Evolutionary conservation across 2,797 vertebrate genomes (phyloP).

Genomic region (Rhinatrema bivittatum): DNA sequence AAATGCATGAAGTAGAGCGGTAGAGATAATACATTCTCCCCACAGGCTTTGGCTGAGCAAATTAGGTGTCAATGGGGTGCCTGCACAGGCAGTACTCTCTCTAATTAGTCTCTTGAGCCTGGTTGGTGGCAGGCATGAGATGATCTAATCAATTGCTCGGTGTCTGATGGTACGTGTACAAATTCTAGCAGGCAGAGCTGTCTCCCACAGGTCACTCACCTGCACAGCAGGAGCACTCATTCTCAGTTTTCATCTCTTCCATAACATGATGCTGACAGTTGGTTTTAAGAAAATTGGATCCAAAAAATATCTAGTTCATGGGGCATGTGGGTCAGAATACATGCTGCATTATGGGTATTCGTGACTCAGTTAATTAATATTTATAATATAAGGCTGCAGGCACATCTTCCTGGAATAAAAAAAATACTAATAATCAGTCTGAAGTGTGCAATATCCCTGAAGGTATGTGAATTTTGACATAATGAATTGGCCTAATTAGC

Average conservation of each 20-base stretch:
- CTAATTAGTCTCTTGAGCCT: conserved; percentile 81
- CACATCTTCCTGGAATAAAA: too few species aligned
- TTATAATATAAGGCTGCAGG: conserved; percentile 47
- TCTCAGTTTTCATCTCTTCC: conserved; percentile 69
- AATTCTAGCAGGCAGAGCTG: conserved; percentile 67
- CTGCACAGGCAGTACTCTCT: conserved; percentile 70
- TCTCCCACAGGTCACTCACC: conserved; percentile 77
- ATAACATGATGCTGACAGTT: conserved; percentile 66
- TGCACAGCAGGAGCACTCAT: conserved; percentile 63
- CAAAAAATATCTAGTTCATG: conserved; percentile 64
- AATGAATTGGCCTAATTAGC: too few species aligned
- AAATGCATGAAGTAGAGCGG: conserved; percentile 73
- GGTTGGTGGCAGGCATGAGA: conserved; percentile 73
- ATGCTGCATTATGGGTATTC: conserved; percentile 63
- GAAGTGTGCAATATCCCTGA: too few species aligned
- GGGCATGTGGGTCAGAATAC: conserved; percentile 59
- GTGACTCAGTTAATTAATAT: conserved; percentile 63
- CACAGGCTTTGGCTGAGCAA: conserved; percentile 76
- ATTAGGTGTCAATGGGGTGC: conserved; percentile 81
- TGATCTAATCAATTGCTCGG: conserved; percentile 78
- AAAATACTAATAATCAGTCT: too few species aligned
- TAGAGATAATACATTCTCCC: conserved; percentile 77
- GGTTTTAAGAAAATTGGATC: conserved; percentile 66
- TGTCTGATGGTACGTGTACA: conserved; percentile 67
- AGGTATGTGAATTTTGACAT: too few species aligned